Conservation (phyloP, 2,888 invertebrate species). For the Orthosia gothica region DNA sequence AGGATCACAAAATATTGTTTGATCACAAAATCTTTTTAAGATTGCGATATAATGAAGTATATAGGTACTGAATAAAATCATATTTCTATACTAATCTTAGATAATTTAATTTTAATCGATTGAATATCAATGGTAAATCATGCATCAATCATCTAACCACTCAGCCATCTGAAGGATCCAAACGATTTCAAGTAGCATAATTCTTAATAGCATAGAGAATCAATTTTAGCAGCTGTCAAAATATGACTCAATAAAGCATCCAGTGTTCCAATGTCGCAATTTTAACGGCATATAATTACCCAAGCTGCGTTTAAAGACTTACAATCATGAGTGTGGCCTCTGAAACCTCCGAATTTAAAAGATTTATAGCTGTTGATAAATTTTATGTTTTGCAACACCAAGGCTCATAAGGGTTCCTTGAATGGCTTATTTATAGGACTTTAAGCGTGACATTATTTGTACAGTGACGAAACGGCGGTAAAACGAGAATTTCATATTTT, state of each 20-base stretch:
- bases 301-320: slow-evolving; percentile 43
- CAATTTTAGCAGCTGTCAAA: slow-evolving; percentile 52
- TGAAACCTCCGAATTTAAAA: slow-evolving; percentile 49
- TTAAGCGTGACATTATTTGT: slow-evolving; percentile 63
- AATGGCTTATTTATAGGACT: slow-evolving; percentile 58
- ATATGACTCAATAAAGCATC: slow-evolving; percentile 44
- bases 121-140: background rate
- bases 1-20: background rate
- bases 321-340: slow-evolving; percentile 48
- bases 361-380: slow-evolving; percentile 69
- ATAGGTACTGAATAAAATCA: background rate
- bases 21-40: too few species aligned
- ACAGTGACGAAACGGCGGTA: slow-evolving; percentile 57
- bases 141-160: slow-evolving; percentile 28
- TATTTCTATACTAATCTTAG: background rate
- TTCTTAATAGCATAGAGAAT: slow-evolving; percentile 31
- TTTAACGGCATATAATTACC: slow-evolving; percentile 52
- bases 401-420: slow-evolving; percentile 52
- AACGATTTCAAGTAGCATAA: slow-evolving; percentile 28
- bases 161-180: slow-evolving; percentile 22
- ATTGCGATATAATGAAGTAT: background rate
- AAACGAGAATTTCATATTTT: slow-evolving; percentile 54
- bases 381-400: slow-evolving; percentile 62
- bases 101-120: slow-evolving; percentile 25
- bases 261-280: slow-evolving; percentile 37